Conservation (phyloP, 2,888 invertebrate species). For the Pyrgus malvae region DNA sequence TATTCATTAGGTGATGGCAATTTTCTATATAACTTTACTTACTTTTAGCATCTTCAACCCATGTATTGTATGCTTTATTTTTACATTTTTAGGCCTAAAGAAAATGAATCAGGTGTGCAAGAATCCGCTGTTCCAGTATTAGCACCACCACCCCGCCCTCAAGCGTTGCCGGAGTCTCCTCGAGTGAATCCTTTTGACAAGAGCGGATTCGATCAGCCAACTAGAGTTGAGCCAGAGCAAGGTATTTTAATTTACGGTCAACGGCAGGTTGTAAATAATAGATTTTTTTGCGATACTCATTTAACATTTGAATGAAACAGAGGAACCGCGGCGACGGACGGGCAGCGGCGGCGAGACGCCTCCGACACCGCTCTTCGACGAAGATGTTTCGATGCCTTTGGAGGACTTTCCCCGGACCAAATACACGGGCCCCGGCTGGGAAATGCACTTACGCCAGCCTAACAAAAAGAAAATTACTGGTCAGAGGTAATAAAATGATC, state of each 20-base stretch:
- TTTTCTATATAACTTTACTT: slow-evolving; percentile 17
- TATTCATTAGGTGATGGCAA: slow-evolving; percentile 85
- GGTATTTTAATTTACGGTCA: no score
- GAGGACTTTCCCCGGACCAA: slow-evolving; percentile 93
- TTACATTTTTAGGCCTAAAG: slow-evolving; percentile 74
- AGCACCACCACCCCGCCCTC: slow-evolving; percentile 88
- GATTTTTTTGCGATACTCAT: no score
- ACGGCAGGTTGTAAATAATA: no score
- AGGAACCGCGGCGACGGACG: slow-evolving; percentile 39
- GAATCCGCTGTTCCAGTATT: slow-evolving; percentile 83
- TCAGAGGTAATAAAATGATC: slow-evolving; percentile 81
- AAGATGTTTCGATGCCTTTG: slow-evolving; percentile 94
- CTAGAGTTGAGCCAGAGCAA: slow-evolving; percentile 28
- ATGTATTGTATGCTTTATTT: neutral
- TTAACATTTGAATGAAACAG: no score
- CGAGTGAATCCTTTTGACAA: slow-evolving; percentile 91
- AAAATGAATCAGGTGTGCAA: slow-evolving; percentile 50
- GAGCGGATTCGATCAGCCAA: slow-evolving; percentile 65
- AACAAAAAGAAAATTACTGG: slow-evolving; percentile 98
- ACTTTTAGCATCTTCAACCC: neutral
- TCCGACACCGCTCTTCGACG: slow-evolving; percentile 96
- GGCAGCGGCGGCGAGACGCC: slow-evolving; percentile 75
- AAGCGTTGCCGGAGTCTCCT: slow-evolving; percentile 78
- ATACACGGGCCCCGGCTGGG: slow-evolving; percentile 94
- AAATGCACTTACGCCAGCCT: slow-evolving; percentile 96